Conservation (phyloP, 1,140 invertebrate genomes). For the Macrobrachium nipponense region DNA sequence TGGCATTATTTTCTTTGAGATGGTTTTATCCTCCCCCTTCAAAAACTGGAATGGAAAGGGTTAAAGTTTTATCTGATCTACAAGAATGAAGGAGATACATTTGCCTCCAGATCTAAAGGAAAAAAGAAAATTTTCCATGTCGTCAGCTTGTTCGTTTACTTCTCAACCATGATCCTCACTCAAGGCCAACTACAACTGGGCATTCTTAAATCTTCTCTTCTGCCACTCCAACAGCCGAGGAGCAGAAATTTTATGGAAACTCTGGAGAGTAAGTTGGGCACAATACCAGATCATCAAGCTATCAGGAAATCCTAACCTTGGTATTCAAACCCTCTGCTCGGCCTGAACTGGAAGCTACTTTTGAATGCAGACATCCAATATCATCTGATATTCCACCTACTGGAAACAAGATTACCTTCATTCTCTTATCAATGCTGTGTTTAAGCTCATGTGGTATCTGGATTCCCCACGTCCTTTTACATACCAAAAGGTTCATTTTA, state of each 20-base stretch:
- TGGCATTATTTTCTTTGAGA: conserved; percentile 94
- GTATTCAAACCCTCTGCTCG: conserved; percentile 60
- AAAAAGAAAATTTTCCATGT: conserved; percentile 67
- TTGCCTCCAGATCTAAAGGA: conserved; percentile 77
- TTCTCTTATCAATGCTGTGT: conserved; percentile 47
- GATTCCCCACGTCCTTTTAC: conserved; percentile 60
- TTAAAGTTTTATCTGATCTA: conserved; percentile 80
- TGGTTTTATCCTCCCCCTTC: conserved; percentile 88
- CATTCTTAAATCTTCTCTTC: conserved; percentile 81
- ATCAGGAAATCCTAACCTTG: conserved; percentile 58
- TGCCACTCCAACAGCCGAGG: conserved; percentile 85
- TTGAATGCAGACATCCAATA: conserved; percentile 43
- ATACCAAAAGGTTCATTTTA: conserved; percentile 59
- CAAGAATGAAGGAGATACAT: conserved; percentile 75
- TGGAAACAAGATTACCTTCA: conserved; percentile 56
- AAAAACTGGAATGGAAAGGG: conserved; percentile 90
- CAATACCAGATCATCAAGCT: conserved; percentile 71
- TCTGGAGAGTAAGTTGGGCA: conserved; percentile 81
- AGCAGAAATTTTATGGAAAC: conserved; percentile 73
- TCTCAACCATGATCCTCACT: conserved; percentile 84
- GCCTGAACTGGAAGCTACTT: conserved; percentile 56
- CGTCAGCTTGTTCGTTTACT: conserved; percentile 77
- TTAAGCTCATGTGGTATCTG: conserved; percentile 61
- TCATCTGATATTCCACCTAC: conserved; percentile 40
- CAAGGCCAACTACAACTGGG: conserved; percentile 86